Percentiles rank a stretch among this genome's conserved stretches.
These are phyloP conservation scores for Pungitius pungitius DNA, from an alignment of 2,113 vertebrate species.

Conservation along the genomic window DNA sequence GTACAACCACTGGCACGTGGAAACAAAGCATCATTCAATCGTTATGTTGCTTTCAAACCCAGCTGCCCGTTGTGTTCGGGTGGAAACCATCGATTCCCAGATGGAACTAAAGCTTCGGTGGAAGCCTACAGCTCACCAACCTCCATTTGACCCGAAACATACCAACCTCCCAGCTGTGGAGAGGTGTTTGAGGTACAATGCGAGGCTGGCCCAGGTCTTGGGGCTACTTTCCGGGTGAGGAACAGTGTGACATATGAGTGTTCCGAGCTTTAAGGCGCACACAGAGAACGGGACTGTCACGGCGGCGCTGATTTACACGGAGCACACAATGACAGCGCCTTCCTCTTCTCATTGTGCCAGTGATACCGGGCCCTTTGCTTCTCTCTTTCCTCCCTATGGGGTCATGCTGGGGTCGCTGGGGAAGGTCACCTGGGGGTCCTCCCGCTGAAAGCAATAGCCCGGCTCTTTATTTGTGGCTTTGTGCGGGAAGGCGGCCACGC, in stretches of 20 bases:
- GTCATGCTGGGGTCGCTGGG: conserved; percentile 73
- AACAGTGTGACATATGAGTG: conserved; percentile 65
- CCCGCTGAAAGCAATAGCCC: conserved; percentile 78
- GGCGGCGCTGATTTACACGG: conserved; percentile 65
- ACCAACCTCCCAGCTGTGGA: conserved; percentile 61
- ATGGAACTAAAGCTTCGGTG: conserved; percentile 52
- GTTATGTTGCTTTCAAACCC: conserved; percentile 52
- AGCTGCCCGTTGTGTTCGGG: too few species aligned
- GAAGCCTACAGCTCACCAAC: conserved; percentile 60
- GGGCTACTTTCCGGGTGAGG: conserved; percentile 58
- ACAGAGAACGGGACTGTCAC: conserved; percentile 61
- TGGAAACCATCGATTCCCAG: conserved; percentile 27
- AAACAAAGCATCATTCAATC: conserved; percentile 59
- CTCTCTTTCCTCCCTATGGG: conserved; percentile 63
- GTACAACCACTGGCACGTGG: conserved; percentile 28
- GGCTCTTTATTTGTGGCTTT: conserved; percentile 77
- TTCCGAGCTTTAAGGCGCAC: conserved; percentile 49
- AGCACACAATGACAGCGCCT: conserved; percentile 64
- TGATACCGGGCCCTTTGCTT: conserved; percentile 64
- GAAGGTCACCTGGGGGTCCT: conserved; percentile 79
- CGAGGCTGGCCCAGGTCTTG: conserved; percentile 59
- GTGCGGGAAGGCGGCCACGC: conserved; percentile 73
- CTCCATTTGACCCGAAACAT: conserved; percentile 63
- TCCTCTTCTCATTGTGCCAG: conserved; percentile 70
- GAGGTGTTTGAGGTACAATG: conserved; percentile 65